These are phyloP conservation scores for Cyphomyrmex costatus DNA, from an alignment of 1,140 invertebrate species.

Conservation along the genomic window DNA sequence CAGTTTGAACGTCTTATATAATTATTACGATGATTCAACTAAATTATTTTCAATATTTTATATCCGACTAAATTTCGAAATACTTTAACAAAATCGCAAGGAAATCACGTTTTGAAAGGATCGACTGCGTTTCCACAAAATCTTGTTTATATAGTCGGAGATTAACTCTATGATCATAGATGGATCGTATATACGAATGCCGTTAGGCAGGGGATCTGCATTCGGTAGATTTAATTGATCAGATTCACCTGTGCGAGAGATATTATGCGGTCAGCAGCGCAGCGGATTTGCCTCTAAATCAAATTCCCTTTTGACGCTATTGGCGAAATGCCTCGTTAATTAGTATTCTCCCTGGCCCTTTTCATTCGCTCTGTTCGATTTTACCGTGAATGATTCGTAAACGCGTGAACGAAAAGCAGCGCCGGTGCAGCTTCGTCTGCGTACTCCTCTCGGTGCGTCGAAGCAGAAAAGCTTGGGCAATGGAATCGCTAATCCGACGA, in stretches of 20 bases:
- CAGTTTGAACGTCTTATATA: no score
- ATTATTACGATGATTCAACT: no score
- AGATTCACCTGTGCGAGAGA: conserved; percentile 43
- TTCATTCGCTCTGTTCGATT: conserved; percentile 46
- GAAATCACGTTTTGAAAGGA: background rate
- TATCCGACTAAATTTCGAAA: no score
- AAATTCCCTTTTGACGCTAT: conserved; percentile 58
- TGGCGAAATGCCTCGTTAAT: conserved; percentile 60
- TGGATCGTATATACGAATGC: conserved; percentile 21
- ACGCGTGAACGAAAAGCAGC: conserved; percentile 45
- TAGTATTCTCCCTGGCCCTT: conserved; percentile 48
- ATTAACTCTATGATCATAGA: background rate
- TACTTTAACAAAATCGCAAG: no score
- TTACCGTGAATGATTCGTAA: conserved; percentile 54
- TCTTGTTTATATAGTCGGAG: background rate
- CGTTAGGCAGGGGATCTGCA: conserved; percentile 20
- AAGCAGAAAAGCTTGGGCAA: conserved; percentile 68
- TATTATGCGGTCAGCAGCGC: conserved; percentile 41
- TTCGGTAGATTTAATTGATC: conserved; percentile 51
- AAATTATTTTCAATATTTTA: no score
- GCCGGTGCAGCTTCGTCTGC: background rate
- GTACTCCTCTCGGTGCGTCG: background rate
- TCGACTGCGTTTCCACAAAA: conserved; percentile 3
- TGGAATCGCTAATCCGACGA: conserved; percentile 75
- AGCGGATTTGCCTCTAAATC: conserved; percentile 54